These are phyloP conservation scores for Catalaphyllia jardinei DNA, from an alignment of 64 coral and sea anemone genomes.

Conservation along the genomic window DNA sequence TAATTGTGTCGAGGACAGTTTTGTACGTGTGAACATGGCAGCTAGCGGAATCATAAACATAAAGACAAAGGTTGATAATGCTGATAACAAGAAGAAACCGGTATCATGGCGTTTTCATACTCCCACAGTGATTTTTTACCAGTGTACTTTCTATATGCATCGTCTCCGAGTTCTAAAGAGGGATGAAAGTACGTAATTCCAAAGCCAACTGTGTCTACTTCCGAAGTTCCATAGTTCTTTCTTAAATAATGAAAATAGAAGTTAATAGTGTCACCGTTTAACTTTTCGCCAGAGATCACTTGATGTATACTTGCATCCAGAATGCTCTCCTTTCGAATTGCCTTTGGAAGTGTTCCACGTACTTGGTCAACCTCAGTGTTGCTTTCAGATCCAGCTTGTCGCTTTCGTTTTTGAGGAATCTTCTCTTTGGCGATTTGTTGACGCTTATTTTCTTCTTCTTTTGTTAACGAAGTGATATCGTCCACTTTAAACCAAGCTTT, in stretches of 20 bases:
- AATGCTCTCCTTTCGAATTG: background rate
- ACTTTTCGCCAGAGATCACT: constrained; percentile 8
- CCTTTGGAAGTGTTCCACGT: background rate
- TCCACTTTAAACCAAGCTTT: too few relatives aligned
- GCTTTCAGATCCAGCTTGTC: background rate
- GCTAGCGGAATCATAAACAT: constrained; percentile 25
- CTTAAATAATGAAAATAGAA: constrained; percentile 15
- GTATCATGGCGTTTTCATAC: background rate
- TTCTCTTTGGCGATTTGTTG: background rate
- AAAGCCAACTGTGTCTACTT: too few relatives aligned
- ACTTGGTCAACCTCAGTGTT: background rate
- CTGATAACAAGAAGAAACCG: constrained; percentile 16
- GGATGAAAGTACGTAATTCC: too few relatives aligned
- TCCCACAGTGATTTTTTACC: background rate
- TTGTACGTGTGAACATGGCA: background rate
- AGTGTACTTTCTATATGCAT: too few relatives aligned
- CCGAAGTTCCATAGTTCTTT: background rate
- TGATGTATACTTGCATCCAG: constrained; percentile 6
- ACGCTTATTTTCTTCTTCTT: constrained; percentile 13
- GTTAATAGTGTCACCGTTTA: constrained; percentile 37
- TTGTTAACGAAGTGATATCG: constrained; percentile 35
- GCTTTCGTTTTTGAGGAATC: background rate
- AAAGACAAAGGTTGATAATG: background rate
- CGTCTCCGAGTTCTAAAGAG: too few relatives aligned
- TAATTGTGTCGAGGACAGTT: constrained; percentile 20